Evolutionary conservation across 1,140 invertebrate species (phyloP).

Genomic region (Acromyrmex charruanus): DNA sequence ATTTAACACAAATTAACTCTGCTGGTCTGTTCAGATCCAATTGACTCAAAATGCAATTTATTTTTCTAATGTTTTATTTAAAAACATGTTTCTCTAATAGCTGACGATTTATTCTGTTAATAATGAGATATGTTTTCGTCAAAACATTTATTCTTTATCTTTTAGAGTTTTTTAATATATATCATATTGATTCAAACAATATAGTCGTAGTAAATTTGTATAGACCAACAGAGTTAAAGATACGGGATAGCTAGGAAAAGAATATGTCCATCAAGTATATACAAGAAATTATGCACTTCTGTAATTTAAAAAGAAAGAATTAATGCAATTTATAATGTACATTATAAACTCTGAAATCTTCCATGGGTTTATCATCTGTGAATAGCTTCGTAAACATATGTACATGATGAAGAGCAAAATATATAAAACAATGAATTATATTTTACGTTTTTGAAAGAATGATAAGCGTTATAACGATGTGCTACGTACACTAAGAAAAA

Average conservation of each 20-base stretch:
- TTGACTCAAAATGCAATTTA: too few species aligned
- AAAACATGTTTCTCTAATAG: too few species aligned
- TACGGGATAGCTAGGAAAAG: background rate
- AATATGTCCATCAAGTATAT: background rate
- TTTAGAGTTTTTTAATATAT: too few species aligned
- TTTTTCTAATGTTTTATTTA: too few species aligned
- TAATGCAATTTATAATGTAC: background rate
- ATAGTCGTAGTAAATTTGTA: too few species aligned
- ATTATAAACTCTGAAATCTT: background rate
- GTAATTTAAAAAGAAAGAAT: background rate
- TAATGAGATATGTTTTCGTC: too few species aligned
- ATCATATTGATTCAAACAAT: too few species aligned
- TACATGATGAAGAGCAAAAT: conserved; percentile 4
- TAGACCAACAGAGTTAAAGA: background rate
- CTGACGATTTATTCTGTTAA: too few species aligned
- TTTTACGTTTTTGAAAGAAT: background rate
- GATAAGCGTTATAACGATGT: background rate
- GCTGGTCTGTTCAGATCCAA: too few species aligned
- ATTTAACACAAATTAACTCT: background rate
- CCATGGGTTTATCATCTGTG: background rate
- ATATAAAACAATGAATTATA: conserved; percentile 19
- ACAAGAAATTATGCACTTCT: background rate
- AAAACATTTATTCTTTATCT: too few species aligned
- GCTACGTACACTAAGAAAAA: background rate
- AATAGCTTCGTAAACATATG: background rate